Evolutionary conservation across 2,888 invertebrate genomes (phyloP).

Genomic region (Drosophila helvetica): DNA sequence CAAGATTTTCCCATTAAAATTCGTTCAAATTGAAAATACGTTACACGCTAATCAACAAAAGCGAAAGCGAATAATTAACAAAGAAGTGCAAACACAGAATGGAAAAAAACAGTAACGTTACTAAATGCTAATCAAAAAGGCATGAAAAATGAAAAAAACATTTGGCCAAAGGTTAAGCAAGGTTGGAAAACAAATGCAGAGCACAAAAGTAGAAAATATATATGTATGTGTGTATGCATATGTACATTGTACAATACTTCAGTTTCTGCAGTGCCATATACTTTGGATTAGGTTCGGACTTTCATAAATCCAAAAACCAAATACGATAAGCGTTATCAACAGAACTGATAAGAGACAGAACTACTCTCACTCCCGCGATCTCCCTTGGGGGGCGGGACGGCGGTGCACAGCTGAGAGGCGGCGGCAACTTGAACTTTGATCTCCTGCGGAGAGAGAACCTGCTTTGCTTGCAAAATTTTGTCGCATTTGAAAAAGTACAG

Average conservation of each 20-base stretch:
- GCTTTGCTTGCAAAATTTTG: constrained; percentile 11
- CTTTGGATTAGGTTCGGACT: not conserved
- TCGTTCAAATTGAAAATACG: not conserved
- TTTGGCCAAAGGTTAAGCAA: constrained; percentile 21
- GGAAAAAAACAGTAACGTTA: not conserved
- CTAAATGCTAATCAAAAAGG: not conserved
- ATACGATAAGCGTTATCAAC: not conserved
- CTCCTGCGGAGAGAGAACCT: constrained; percentile 3
- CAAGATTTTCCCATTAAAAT: constrained; percentile 19
- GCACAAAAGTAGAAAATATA: not conserved
- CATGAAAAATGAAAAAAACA: not conserved
- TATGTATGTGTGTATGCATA: not conserved
- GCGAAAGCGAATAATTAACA: constrained; percentile 31
- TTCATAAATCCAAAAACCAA: not conserved
- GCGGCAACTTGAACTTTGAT: constrained; percentile 35
- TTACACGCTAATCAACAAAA: constrained; percentile 5
- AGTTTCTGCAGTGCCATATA: not conserved
- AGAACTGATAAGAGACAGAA: constrained; percentile 26
- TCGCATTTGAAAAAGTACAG: constrained; percentile 20
- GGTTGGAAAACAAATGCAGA: constrained; percentile 6
- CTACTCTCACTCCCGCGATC: not conserved
- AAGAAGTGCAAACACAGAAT: constrained; percentile 23
- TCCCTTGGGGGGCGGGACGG: not conserved
- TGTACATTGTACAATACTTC: not conserved
- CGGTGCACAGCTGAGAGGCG: too few species aligned